These are phyloP conservation scores for Suncus etruscus DNA, from an alignment of 2,113 vertebrate species.

Conservation along the genomic window DNA sequence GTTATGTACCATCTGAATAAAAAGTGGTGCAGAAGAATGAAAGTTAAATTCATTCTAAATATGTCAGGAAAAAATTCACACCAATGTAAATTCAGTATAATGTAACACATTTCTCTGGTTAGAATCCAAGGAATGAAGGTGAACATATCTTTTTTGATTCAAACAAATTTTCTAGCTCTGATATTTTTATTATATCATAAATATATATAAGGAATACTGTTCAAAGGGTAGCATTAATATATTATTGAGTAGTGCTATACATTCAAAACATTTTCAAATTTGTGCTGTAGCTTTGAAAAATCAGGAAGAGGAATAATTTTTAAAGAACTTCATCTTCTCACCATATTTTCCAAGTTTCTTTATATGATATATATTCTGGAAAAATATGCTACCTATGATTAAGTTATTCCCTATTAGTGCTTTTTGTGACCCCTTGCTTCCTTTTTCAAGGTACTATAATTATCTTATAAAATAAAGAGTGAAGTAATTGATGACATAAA, in stretches of 20 bases:
- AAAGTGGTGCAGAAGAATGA: not conserved
- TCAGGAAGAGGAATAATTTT: no score
- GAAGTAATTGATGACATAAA: not conserved
- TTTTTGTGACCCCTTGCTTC: conserved; percentile 29
- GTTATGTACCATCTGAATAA: not conserved
- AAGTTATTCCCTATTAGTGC: conserved; percentile 6
- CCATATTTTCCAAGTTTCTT: conserved; percentile 37
- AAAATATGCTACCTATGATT: conserved; percentile 52
- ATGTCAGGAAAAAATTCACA: conserved; percentile 4
- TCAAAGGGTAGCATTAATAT: not conserved
- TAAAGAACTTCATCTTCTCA: conserved; percentile 19
- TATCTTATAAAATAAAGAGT: conserved; percentile 32
- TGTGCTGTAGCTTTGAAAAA: conserved; percentile 8
- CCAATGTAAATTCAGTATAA: not conserved
- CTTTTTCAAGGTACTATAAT: conserved; percentile 23
- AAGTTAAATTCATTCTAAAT: not conserved
- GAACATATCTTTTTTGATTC: not conserved
- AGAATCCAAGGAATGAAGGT: not conserved
- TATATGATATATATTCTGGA: conserved; percentile 25
- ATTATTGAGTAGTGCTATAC: not conserved
- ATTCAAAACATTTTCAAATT: not conserved
- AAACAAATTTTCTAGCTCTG: conserved; percentile 31
- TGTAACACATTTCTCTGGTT: not conserved
- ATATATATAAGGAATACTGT: not conserved
- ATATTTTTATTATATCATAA: conserved; percentile 20